Percentiles rank a stretch among this genome's conserved stretches.
Conservation (phyloP, 2,888 invertebrate species). For the Lasioglossum zephyrum region DNA sequence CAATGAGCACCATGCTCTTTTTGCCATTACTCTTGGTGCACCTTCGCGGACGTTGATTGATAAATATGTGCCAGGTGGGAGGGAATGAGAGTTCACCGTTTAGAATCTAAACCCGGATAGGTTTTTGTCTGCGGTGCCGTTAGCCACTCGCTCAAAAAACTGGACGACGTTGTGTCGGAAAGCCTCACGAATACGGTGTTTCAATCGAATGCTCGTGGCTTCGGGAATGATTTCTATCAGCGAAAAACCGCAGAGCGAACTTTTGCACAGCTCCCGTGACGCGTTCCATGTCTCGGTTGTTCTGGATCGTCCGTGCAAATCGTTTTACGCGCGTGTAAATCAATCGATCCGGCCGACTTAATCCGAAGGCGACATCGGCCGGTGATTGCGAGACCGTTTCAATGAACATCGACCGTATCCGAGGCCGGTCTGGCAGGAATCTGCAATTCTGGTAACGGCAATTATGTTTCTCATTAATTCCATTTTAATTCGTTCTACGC, state of each 20-base stretch:
- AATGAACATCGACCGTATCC: conserved; percentile 58
- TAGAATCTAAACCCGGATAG: conserved; percentile 38
- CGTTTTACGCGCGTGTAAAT: conserved; percentile 31
- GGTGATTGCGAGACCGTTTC: conserved; percentile 51
- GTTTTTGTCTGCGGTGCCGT: conserved; percentile 64
- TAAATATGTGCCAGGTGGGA: conserved; percentile 28
- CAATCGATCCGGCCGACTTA: conserved; percentile 42
- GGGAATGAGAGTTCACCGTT: conserved; percentile 21
- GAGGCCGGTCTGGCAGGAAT: conserved; percentile 68
- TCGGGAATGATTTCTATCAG: not conserved
- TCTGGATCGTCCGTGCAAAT: not conserved
- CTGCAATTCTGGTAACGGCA: conserved; percentile 48
- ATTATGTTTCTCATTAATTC: not conserved
- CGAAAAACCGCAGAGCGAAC: not conserved
- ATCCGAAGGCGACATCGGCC: conserved; percentile 70
- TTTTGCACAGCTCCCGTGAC: not conserved
- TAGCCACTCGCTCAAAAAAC: conserved; percentile 67
- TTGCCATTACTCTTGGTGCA: not conserved
- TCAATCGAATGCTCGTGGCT: conserved; percentile 16
- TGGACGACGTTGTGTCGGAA: conserved; percentile 31
- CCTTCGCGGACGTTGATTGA: conserved; percentile 33
- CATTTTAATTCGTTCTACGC: no score
- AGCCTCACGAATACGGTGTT: conserved; percentile 49
- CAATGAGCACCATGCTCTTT: not conserved
- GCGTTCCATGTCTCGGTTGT: not conserved